These are phyloP conservation scores for Troides aeacus DNA, from an alignment of 2,888 invertebrate genomes.

Conservation along the genomic window DNA sequence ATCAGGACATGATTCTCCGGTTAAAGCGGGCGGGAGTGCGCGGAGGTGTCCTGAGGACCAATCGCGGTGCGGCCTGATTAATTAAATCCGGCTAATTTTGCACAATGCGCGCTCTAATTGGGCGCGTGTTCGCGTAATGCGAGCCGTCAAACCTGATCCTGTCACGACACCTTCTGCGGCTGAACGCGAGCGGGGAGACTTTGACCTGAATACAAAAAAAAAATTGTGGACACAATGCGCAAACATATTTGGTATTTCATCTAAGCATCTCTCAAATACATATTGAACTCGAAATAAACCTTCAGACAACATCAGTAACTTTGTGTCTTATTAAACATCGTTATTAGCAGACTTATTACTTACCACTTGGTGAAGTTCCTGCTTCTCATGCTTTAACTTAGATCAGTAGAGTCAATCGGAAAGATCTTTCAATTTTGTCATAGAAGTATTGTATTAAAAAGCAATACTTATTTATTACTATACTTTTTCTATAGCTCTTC, in stretches of 20 bases:
- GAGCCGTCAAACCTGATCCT: constrained; percentile 30
- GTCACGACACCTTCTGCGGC: constrained; percentile 33
- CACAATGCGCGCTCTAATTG: constrained; percentile 49
- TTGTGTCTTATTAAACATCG: too few relatives aligned
- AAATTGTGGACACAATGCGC: neutral
- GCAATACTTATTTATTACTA: too few relatives aligned
- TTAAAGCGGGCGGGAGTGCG: constrained; percentile 58
- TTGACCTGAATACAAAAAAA: constrained; percentile 5
- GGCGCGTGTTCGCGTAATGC: constrained; percentile 36
- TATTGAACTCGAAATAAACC: too few relatives aligned
- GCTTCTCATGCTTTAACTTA: too few relatives aligned
- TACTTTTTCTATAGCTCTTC: too few relatives aligned
- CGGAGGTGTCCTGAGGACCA: constrained; percentile 50
- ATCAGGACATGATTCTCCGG: constrained; percentile 65
- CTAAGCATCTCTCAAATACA: too few relatives aligned
- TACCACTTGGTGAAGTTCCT: too few relatives aligned
- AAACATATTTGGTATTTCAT: neutral
- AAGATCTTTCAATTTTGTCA: too few relatives aligned
- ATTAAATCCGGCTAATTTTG: constrained; percentile 49
- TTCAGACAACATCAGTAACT: too few relatives aligned
- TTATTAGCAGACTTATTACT: too few relatives aligned
- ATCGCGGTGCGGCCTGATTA: constrained; percentile 48
- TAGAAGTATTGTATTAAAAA: too few relatives aligned
- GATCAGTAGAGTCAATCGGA: too few relatives aligned
- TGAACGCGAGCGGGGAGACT: neutral